A percentile compares a stretch with the other conserved stretches of the same genome.
These are phyloP conservation scores for Didymodactylos carnosus DNA, from an alignment of 2,888 invertebrate species.

Conservation along the genomic window DNA sequence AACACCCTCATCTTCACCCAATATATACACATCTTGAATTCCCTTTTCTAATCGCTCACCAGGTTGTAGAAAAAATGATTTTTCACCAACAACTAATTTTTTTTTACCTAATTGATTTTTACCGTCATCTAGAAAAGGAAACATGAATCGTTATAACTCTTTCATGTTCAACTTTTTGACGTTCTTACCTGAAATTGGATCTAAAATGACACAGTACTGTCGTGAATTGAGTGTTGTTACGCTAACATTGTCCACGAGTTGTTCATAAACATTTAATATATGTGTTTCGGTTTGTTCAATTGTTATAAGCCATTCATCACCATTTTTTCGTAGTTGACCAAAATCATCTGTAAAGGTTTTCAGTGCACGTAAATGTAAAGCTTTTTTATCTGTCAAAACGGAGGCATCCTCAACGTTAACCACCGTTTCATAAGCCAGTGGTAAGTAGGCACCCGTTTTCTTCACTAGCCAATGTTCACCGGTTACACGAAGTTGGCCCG, in stretches of 20 bases:
- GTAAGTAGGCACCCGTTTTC: constrained; percentile 37
- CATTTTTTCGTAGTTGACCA: constrained; percentile 34
- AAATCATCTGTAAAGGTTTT: constrained; percentile 37
- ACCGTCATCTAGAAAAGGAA: constrained; percentile 18
- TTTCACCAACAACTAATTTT: constrained; percentile 37
- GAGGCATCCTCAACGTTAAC: constrained; percentile 36
- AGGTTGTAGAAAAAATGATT: constrained; percentile 37
- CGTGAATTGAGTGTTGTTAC: constrained; percentile 37
- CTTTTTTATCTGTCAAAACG: constrained; percentile 39
- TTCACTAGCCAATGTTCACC: constrained; percentile 39
- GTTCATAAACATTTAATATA: constrained; percentile 39
- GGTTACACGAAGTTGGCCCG: constrained; percentile 22
- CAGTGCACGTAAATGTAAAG: constrained; percentile 34
- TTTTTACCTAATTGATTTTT: constrained; percentile 36
- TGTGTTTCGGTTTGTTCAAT: constrained; percentile 37
- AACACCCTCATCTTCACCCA: constrained; percentile 38
- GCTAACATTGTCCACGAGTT: constrained; percentile 34
- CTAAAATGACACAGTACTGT: constrained; percentile 37
- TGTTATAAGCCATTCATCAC: constrained; percentile 39
- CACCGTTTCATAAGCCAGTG: constrained; percentile 38
- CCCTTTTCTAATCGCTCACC: constrained; percentile 36
- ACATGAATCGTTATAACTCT: too few relatives aligned
- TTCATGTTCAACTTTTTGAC: too few relatives aligned
- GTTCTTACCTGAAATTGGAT: constrained; percentile 26
- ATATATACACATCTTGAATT: constrained; percentile 36